Evolutionary conservation across 2,113 vertebrate species (phyloP).

Genomic region (Butorides virescens): DNA sequence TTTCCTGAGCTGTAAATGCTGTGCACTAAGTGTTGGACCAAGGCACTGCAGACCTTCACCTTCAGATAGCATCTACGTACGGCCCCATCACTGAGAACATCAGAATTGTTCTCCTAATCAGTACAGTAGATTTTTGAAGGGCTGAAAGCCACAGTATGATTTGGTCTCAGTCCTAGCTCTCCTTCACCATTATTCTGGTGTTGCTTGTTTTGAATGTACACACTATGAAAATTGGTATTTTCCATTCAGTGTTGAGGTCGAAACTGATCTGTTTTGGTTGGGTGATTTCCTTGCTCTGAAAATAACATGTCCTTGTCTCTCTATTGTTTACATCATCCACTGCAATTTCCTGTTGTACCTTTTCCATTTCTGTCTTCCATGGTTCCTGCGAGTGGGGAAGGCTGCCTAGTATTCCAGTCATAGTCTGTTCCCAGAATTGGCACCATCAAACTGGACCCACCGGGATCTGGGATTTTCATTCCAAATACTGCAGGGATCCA

Average conservation of each 20-base stretch:
- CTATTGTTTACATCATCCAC: neutral
- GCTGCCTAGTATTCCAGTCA: conserved; percentile 69
- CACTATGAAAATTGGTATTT: neutral
- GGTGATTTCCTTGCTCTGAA: neutral
- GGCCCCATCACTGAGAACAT: neutral
- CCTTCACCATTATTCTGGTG: neutral
- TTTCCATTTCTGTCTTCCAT: conserved; percentile 86
- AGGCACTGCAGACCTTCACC: neutral
- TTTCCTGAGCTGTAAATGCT: neutral
- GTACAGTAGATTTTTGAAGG: neutral
- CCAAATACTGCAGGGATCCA: conserved; percentile 82
- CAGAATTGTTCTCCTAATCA: neutral
- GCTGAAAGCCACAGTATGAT: neutral
- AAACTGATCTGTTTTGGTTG: neutral
- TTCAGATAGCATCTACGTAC: neutral
- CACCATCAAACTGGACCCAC: conserved; percentile 82
- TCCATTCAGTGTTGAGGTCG: neutral
- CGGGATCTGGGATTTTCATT: conserved; percentile 87
- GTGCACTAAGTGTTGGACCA: neutral
- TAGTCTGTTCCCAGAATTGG: conserved; percentile 83
- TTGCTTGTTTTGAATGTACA: neutral
- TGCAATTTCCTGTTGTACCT: conserved; percentile 64
- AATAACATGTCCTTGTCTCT: neutral
- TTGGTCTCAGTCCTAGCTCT: neutral
- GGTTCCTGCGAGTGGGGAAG: conserved; percentile 80